Base-by-base conservation (phyloP, 2,888 invertebrate genomes). In the Lithophane ornitopus region DNA sequence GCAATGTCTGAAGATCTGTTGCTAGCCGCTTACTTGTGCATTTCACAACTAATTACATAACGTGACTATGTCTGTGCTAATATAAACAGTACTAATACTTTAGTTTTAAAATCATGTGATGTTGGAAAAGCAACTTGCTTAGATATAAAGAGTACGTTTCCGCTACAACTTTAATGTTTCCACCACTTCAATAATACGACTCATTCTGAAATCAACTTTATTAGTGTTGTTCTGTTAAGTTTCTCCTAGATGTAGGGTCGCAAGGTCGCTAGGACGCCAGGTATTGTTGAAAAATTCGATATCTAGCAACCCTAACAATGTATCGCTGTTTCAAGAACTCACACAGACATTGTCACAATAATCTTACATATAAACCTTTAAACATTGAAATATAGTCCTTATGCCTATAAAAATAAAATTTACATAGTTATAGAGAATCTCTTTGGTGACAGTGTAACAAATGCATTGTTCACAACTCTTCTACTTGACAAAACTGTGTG, bases 361-460 rank as follows among this genome's bases (percentile, higher is more conserved):
- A 39, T 41, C 74, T 75, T 84, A 86, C 54, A 78, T 59, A 70
- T 74, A 79, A 82, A 69, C 52, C 34, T 75, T 81, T 81, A 79
- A 84, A 87, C 63, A 84, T 79, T 84, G 41, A 68, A 86, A 77
- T 78, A 86, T 79, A 86, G 56, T 68, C 72, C 74, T 80, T 76
- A 85, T 61, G 11, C 0, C 11, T 61, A 81, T 67, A 78, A 76
- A 81, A 85, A 76, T 86, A 87, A 88, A 82, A 78, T 69, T 71
- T 87, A 84, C 12, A 49, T 77, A 68, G 69, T 78, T 77, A 75
- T 70, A 84, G 66, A 68, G 62, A 79, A 85, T 79, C 72, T 86
- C 87, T 87, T 87, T 87, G 89, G 86, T 78, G 87, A 77, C 65
- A 59, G 63, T 75, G 69, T 81, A 80, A 87, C 81, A 80, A 84